Evolutionary conservation across 1,140 invertebrate species (phyloP), one percentile per base, ranked within the genome.

Genomic region (Drosophila parabipectinata): DNA sequence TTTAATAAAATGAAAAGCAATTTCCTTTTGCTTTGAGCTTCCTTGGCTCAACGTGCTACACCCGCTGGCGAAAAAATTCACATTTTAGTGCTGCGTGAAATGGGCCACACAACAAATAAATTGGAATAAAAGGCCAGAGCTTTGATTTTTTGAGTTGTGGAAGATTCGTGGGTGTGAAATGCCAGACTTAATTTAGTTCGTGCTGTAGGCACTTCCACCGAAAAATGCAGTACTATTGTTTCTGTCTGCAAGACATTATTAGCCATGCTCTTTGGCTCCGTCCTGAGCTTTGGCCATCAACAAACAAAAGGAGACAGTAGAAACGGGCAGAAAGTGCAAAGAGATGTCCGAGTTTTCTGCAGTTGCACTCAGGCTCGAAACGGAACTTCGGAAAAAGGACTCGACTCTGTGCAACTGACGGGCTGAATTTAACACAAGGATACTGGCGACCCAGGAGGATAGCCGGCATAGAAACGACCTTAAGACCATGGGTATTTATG

Each of bases 371-470:
- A 30, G 63, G 45, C 45, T 52, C 34, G 45, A 21, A 18, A 63
- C 32, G 58, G 39, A 66, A 64, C 63, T 63, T 66, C 61, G 45
- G 62, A n/a, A 67, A 51, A 32, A 51, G 45, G 48, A 61, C 68
- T 72, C 32, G 69, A 61, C 71, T 64, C 71, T 68, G 59, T 60
- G 64, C 47, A 71, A 28, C 72, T 76, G 72, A 64, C 64, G 66
- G 81, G 66, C 78, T 85, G 82, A 82, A 64, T 82, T 78, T 85
- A 83, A 87, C 78, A 71, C 66, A 37, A 61, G 56, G 60, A 21
- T 21, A 21, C 21, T 21, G 3, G 21, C 21, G 21, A n/a, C 59
- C 39, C 55, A 12, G 32, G n/a, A 69, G 50, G 54, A 71, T 37
- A 45, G 50, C 30, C 67, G 41, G 41, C 39, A 54, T 48, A 77